Evolutionary conservation across 2,113 vertebrate species (phyloP).

Genomic region (Coreoperca whiteheadi): DNA sequence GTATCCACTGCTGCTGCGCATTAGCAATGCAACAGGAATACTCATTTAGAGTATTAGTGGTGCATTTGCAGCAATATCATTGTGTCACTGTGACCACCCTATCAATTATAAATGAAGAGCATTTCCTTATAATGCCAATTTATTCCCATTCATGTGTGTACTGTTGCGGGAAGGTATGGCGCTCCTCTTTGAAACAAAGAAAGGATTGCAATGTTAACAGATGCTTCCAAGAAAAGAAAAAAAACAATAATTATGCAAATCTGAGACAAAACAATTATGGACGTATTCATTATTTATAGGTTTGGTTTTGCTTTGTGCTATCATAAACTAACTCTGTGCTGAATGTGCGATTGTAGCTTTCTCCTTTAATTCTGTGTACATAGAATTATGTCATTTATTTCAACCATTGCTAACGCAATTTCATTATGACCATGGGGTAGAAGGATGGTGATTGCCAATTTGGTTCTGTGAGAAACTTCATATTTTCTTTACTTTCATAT

Average conservation of each 20-base stretch:
- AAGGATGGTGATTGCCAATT: slow-evolving; percentile 84
- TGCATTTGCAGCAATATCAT: slow-evolving; percentile 71
- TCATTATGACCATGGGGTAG: slow-evolving; percentile 83
- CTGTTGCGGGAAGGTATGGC: slow-evolving; percentile 70
- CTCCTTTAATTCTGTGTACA: slow-evolving; percentile 86
- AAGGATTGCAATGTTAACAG: slow-evolving; percentile 79
- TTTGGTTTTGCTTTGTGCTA: slow-evolving; percentile 81
- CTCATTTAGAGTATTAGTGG: slow-evolving; percentile 69
- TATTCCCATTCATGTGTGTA: slow-evolving; percentile 72
- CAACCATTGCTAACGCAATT: slow-evolving; percentile 83
- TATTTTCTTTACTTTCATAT: slow-evolving; percentile 84
- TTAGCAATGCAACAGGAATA: slow-evolving; percentile 53
- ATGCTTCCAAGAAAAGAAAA: slow-evolving; percentile 77
- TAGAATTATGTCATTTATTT: slow-evolving; percentile 85
- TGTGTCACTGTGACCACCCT: slow-evolving; percentile 68
- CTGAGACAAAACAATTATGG: slow-evolving; percentile 84
- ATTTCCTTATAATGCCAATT: slow-evolving; percentile 76
- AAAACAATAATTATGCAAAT: slow-evolving; percentile 88
- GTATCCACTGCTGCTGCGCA: slow-evolving; percentile 4
- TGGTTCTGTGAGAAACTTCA: slow-evolving; percentile 79
- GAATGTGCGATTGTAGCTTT: slow-evolving; percentile 80
- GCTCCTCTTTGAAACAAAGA: slow-evolving; percentile 70
- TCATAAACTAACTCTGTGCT: slow-evolving; percentile 84
- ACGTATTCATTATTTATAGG: slow-evolving; percentile 88
- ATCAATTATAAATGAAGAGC: slow-evolving; percentile 81